These are phyloP conservation scores for Sylvicola cinctus DNA, from an alignment of 2,888 invertebrate genomes.

Conservation along the genomic window DNA sequence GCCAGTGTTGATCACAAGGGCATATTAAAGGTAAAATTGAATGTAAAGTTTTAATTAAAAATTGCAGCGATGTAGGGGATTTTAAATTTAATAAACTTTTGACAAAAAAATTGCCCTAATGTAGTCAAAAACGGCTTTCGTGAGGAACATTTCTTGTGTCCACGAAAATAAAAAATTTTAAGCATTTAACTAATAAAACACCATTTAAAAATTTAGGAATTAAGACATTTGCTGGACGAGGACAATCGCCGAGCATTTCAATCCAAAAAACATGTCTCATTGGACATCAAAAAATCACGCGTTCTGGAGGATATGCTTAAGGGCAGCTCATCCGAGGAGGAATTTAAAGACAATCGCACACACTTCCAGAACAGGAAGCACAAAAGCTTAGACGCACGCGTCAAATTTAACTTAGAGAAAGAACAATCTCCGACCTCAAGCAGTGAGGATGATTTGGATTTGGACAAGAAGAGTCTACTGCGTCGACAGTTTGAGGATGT, in stretches of 20 bases:
- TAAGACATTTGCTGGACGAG: conserved; percentile 21
- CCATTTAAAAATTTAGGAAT: conserved; percentile 12
- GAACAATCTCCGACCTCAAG: conserved; percentile 22
- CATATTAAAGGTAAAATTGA: conserved; percentile 22
- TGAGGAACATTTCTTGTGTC: too few species aligned
- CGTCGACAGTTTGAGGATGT: conserved; percentile 22
- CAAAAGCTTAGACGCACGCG: conserved; percentile 25
- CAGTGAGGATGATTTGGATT: conserved; percentile 20
- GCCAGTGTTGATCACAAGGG: conserved; percentile 24
- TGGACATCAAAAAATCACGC: conserved; percentile 23
- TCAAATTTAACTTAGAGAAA: conserved; percentile 24
- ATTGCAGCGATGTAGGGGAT: not conserved
- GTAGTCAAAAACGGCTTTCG: too few species aligned
- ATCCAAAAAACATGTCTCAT: conserved; percentile 25
- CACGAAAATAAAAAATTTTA: too few species aligned
- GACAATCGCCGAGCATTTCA: conserved; percentile 22
- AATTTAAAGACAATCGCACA: conserved; percentile 21
- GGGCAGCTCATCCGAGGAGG: conserved; percentile 23
- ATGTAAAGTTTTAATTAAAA: too few species aligned
- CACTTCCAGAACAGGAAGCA: conserved; percentile 26
- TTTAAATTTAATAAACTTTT: too few species aligned
- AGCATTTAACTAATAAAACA: not conserved
- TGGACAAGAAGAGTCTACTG: conserved; percentile 22
- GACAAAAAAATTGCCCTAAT: too few species aligned
- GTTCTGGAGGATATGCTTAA: conserved; percentile 23